Percentiles rank a stretch among this genome's conserved stretches.
These are phyloP conservation scores for Meliscaeva auricollis DNA, from an alignment of 2,888 invertebrate species.

Conservation along the genomic window DNA sequence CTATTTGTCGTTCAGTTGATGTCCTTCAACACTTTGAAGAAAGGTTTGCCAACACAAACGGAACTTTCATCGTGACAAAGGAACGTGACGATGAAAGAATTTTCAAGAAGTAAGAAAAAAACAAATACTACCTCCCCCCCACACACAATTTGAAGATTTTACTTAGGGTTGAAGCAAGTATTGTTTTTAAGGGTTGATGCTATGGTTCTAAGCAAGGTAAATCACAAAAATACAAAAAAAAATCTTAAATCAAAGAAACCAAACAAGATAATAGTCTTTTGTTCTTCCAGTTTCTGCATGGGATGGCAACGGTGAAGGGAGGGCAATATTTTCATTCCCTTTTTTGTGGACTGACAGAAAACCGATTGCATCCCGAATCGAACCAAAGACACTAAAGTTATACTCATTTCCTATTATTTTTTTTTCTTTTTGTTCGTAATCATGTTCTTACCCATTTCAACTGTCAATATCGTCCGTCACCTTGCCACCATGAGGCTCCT, in stretches of 20 bases:
- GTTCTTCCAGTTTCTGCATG: conserved; percentile 12
- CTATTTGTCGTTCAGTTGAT: not conserved
- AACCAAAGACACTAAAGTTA: conserved; percentile 42
- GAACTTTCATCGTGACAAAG: conserved; percentile 36
- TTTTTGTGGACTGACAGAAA: conserved; percentile 23
- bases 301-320: not conserved
- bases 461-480: conserved; percentile 1
- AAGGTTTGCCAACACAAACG: conserved; percentile 21
- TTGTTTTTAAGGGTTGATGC: conserved; percentile 19
- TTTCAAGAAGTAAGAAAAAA: not conserved
- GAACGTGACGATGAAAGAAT: conserved; percentile 28
- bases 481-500: conserved; percentile 18
- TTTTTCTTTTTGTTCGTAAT: not conserved
- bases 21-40: conserved; percentile 16
- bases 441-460: conserved; percentile 17
- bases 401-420: not conserved
- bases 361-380: conserved; percentile 61
- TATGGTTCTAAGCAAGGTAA: not conserved
- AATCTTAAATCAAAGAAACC: conserved; percentile 39
- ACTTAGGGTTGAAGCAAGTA: not conserved
- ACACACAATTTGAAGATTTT: conserved; percentile 28
- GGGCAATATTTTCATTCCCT: not conserved
- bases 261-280: conserved; percentile 52
- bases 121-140: not conserved
- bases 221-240: not conserved